These are phyloP conservation scores for Pseudomyrmex cubaensis DNA, from an alignment of 1,140 invertebrate genomes.

Conservation along the genomic window DNA sequence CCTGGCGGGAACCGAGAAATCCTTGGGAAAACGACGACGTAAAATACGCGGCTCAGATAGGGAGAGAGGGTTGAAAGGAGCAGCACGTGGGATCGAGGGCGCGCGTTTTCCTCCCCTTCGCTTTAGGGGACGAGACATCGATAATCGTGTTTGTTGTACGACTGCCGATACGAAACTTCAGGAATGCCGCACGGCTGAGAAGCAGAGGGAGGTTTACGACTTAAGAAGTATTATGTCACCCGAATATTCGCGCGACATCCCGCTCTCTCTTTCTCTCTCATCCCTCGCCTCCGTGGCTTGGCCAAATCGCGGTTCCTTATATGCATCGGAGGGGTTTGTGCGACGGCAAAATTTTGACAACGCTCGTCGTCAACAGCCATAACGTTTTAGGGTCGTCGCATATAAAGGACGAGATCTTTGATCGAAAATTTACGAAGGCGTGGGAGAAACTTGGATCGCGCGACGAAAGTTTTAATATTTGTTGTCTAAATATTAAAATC, in stretches of 20 bases:
- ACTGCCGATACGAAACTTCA: constrained; percentile 71
- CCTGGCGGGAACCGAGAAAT: constrained; percentile 26
- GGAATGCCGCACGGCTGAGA: constrained; percentile 66
- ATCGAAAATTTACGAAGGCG: constrained; percentile 48
- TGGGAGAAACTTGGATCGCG: constrained; percentile 23
- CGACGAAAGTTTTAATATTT: constrained; percentile 56
- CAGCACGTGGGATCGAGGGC: constrained; percentile 56
- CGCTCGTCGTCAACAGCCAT: constrained; percentile 62
- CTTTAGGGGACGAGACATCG: constrained; percentile 72
- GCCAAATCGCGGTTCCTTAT: constrained; percentile 41
- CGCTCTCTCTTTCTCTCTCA: not conserved
- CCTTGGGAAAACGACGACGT: constrained; percentile 48
- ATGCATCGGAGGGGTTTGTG: constrained; percentile 21
- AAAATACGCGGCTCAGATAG: constrained; percentile 36
- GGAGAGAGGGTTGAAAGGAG: constrained; percentile 69
- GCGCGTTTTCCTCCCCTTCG: constrained; percentile 63
- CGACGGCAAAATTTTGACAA: constrained; percentile 66
- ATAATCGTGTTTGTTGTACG: constrained; percentile 76
- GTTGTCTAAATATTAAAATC: constrained; percentile 52
- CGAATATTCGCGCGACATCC: constrained; percentile 49
- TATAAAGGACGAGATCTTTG: constrained; percentile 41
- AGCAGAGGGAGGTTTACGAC: constrained; percentile 70
- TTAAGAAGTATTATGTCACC: constrained; percentile 70
- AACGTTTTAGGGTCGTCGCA: constrained; percentile 64
- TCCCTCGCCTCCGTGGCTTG: not conserved